Evolutionary conservation across 2,113 vertebrate genomes (phyloP), one percentile per base, ranked within the genome.

Genomic region (Solenodon paradoxus): DNA sequence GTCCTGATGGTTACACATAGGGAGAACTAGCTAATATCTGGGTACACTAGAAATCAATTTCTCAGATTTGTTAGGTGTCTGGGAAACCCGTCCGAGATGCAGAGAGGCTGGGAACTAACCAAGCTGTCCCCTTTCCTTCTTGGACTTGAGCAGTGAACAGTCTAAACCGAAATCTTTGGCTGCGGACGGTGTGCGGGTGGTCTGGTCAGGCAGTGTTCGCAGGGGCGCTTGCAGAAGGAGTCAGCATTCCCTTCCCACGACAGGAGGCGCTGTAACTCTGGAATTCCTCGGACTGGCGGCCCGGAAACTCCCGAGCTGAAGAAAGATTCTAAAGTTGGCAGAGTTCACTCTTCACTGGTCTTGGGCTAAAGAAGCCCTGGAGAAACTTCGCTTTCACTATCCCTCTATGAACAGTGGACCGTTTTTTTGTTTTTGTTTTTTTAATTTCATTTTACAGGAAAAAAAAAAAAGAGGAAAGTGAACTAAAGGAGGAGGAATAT

Each of bases 241-340:
- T 74, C 72, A 19, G n/a, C 7, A 1, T 24, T 59, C 15, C 9
- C 2, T 24, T 7, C 59, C 72, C 95, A 97, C 97, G 68, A 97
- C 96, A 98, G 98, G 98, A 98, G 98, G 98, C 97, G 96, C 98
- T 98, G 96, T 97, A 97, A 68, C 85, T 35, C 81, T 0, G 75
- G 57, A 97, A 95, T 5, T 77, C 66, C 53, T 35, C 3, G 1
- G 19, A 26, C 3, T 10, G 22, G n/a, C 2, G 5, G 30, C 53
- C 57, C 2, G 0, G 74, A 40, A 88, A 38, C 40, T 17, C 61
- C 2, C 28, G 32, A 35, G 28, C 30, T 10, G 38, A n/a, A 40
- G 64, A 66, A 35, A 35, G 72, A n/a, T n/a, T 92, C 26, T 72
- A 19, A 83, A 26, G 30, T 47, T 19, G 59, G 7, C 32, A 28